Evolutionary conservation across 2,113 vertebrate genomes (phyloP).

Genomic region (Pantherophis guttatus): DNA sequence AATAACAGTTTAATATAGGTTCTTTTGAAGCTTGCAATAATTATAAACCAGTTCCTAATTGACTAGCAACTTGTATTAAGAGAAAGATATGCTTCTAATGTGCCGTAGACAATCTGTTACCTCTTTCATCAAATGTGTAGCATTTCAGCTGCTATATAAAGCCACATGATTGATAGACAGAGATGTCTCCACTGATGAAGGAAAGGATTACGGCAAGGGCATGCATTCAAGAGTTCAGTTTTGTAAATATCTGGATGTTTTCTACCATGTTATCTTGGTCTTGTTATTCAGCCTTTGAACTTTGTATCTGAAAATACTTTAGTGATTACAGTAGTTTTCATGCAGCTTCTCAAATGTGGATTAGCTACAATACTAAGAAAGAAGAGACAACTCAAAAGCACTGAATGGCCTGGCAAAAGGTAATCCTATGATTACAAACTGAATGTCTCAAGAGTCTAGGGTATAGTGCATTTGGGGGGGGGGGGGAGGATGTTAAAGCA

Average conservation of each 20-base stretch:
- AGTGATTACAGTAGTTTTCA: neutral
- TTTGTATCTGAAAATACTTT: slow-evolving; percentile 4
- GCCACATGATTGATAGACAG: neutral
- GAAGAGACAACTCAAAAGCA: neutral
- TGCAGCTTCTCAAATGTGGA: neutral
- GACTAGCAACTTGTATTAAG: slow-evolving; percentile 2
- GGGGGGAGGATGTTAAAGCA: neutral
- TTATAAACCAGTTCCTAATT: slow-evolving; percentile 19
- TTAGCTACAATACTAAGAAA: neutral
- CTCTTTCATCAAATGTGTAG: slow-evolving; percentile 22
- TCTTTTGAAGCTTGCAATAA: slow-evolving; percentile 17
- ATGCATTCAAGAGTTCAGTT: neutral
- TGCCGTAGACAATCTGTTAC: slow-evolving; percentile 28
- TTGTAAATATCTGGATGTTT: neutral
- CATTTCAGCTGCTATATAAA: neutral
- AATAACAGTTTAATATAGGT: slow-evolving; percentile 19
- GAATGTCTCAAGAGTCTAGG: neutral
- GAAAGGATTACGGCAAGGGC: neutral
- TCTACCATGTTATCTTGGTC: neutral
- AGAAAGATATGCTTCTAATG: slow-evolving; percentile 15
- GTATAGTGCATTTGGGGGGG: neutral
- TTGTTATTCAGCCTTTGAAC: neutral
- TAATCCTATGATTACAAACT: neutral
- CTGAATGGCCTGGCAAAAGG: neutral
- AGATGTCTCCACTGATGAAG: slow-evolving; percentile 22